Percentiles rank a stretch among this genome's conserved stretches.
Evolutionary conservation across 2,888 invertebrate species (phyloP).

Genomic region (Ophion ellenae): DNA sequence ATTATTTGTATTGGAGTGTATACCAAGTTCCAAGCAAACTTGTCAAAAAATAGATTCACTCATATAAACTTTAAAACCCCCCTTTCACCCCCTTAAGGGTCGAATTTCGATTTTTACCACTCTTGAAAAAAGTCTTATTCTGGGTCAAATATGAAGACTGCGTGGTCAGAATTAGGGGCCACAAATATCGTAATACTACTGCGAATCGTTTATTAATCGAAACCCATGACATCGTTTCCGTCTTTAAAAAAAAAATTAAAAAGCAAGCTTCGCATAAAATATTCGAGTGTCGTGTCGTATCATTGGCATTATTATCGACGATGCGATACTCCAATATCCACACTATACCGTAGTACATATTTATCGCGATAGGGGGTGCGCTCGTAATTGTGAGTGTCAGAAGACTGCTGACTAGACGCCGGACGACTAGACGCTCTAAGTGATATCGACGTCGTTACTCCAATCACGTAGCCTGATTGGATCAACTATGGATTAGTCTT

Average conservation of each 20-base stretch:
- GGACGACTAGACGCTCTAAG: neutral
- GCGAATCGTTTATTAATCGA: constrained; percentile 37
- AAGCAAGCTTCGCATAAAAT: neutral
- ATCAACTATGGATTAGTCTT: neutral
- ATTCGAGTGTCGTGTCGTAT: constrained; percentile 33
- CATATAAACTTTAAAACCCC: too few relatives aligned
- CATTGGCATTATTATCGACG: neutral
- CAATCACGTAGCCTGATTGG: neutral
- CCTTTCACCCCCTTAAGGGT: too few relatives aligned
- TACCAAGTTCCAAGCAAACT: too few relatives aligned
- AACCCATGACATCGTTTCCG: neutral
- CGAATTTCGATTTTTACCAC: too few relatives aligned
- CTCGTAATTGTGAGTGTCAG: neutral
- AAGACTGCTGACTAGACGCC: constrained; percentile 9
- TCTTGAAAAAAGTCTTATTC: too few relatives aligned
- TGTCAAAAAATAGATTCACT: too few relatives aligned
- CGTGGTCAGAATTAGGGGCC: too few relatives aligned
- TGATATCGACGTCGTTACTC: constrained; percentile 29
- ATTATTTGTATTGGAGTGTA: too few relatives aligned
- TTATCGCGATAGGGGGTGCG: constrained; percentile 30
- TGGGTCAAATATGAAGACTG: too few relatives aligned
- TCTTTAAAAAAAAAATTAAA: neutral
- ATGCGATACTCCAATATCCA: constrained; percentile 32
- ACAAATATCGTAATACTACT: too few relatives aligned
- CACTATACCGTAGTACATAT: constrained; percentile 21